These are phyloP conservation scores for Anomalospiza imberbis DNA, from an alignment of 2,797 vertebrate species.

Conservation along the genomic window DNA sequence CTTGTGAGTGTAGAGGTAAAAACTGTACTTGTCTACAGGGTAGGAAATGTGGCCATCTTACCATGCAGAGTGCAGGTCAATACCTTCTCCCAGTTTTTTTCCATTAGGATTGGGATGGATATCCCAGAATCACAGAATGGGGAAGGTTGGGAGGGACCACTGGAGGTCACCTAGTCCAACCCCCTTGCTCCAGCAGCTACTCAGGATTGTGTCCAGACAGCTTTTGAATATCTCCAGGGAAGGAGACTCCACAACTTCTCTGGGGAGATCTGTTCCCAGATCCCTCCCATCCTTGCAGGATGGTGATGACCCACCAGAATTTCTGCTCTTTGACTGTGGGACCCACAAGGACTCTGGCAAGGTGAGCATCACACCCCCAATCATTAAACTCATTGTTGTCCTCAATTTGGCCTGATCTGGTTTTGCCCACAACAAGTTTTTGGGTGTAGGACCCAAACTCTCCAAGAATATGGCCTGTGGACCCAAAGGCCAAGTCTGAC, in stretches of 20 bases:
- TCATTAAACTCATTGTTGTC: not conserved
- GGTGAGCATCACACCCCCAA: not conserved
- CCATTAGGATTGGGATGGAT: not conserved
- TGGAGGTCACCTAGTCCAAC: not conserved
- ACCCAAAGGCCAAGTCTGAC: not conserved
- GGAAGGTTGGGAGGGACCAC: not conserved
- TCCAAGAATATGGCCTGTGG: not conserved
- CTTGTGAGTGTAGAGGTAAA: not conserved
- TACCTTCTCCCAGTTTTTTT: not conserved
- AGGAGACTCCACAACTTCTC: not conserved
- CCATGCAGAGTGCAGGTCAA: not conserved
- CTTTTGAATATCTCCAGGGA: not conserved
- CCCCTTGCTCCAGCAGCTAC: not conserved
- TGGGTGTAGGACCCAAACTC: not conserved
- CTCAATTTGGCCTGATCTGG: not conserved
- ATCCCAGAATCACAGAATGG: not conserved
- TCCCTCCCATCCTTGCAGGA: not conserved
- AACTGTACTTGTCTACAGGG: not conserved
- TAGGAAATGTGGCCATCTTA: not conserved
- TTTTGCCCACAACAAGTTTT: not conserved
- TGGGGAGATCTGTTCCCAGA: not conserved
- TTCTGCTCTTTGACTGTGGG: not conserved
- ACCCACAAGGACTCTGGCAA: not conserved
- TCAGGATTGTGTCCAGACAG: not conserved
- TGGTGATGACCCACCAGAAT: accelerated